Evolutionary conservation across 2,888 invertebrate species (phyloP), one percentile per base, ranked within the genome.

Genomic region (Oscheius sp.): DNA sequence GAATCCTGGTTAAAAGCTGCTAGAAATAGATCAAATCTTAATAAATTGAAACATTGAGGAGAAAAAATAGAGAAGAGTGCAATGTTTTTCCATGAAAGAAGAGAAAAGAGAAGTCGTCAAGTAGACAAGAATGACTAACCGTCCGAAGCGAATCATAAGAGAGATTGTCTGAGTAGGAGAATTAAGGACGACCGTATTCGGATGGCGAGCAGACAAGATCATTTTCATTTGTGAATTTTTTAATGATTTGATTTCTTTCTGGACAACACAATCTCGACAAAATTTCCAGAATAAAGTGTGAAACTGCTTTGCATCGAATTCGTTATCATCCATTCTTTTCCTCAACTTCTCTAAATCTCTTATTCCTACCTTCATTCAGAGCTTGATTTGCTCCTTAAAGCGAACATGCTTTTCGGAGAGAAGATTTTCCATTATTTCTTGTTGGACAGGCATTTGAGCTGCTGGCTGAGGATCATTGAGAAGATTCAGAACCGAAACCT

Each of bases 251-350:
- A 87, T 98, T 97, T 58, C 97, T 90, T 0, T 93, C 92, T 0
- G 96, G 96, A 0, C 96, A 95, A 84, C 97, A 98, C 6, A 96
- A 89, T 87, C 92, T 92, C 0, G 92, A 91, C 93, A 97, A 93
- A 53, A 95, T 90, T 42, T 92, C 91, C 63, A 96, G 91, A 8
- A 97, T 92, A 96, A 76, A 91, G 90, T 0, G 93, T 92, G 80
- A 64, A 2, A 78, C 70, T n/a, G 73, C 66, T 12, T 73, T 20
- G 78, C 65, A 50, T 79, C 73, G 15, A 80, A 31, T 4, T 37
- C 58, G 8, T 57, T 72, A n/a, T 71, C 33, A 6, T 74, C 73
- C 25, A 80, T 25, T 48, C 70, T 69, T 0, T 20, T 39, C 27
- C 74, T 65, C 29, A 78, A 65, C 31, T 67, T 31, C n/a, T 70